Evolutionary conservation across 2,888 invertebrate genomes (phyloP).

Genomic region (Lycaena phlaeas): DNA sequence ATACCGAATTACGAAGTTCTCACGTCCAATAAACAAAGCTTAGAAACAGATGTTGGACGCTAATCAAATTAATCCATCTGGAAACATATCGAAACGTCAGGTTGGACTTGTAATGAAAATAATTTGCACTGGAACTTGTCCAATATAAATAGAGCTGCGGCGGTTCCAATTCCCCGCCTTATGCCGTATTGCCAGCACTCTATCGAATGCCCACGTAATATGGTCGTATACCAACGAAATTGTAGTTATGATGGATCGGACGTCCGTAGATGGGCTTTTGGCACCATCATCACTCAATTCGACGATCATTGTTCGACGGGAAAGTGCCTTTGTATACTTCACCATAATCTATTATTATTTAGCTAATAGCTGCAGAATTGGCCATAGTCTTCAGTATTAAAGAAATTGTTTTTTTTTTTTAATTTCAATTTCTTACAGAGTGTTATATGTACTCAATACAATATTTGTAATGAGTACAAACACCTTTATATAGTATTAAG

Average conservation of each 20-base stretch:
- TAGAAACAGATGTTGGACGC: slow-evolving; percentile 58
- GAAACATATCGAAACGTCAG: slow-evolving; percentile 69
- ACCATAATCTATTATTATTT: slow-evolving; percentile 58
- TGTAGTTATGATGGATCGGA: slow-evolving; percentile 59
- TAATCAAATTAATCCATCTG: slow-evolving; percentile 73
- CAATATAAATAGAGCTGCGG: slow-evolving; percentile 27
- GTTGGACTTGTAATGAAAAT: slow-evolving; percentile 58
- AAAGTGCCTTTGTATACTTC: slow-evolving; percentile 45
- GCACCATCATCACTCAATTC: slow-evolving; percentile 63
- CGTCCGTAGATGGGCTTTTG: slow-evolving; percentile 58
- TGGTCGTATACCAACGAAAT: slow-evolving; percentile 38
- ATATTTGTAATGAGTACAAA: too few relatives aligned
- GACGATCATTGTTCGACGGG: slow-evolving; percentile 56
- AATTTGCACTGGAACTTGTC: slow-evolving; percentile 46
- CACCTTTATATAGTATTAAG: too few relatives aligned
- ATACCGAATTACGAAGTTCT: slow-evolving; percentile 23
- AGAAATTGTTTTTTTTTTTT: too few relatives aligned
- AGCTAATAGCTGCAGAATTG: too few relatives aligned
- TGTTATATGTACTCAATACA: too few relatives aligned
- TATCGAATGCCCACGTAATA: slow-evolving; percentile 24
- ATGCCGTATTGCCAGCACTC: slow-evolving; percentile 5
- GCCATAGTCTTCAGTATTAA: too few relatives aligned
- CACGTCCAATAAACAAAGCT: slow-evolving; percentile 28
- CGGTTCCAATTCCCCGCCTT: slow-evolving; percentile 11
- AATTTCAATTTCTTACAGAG: too few relatives aligned